Conservation (phyloP, 2,888 invertebrate species). For the Argyra leucocephala region DNA sequence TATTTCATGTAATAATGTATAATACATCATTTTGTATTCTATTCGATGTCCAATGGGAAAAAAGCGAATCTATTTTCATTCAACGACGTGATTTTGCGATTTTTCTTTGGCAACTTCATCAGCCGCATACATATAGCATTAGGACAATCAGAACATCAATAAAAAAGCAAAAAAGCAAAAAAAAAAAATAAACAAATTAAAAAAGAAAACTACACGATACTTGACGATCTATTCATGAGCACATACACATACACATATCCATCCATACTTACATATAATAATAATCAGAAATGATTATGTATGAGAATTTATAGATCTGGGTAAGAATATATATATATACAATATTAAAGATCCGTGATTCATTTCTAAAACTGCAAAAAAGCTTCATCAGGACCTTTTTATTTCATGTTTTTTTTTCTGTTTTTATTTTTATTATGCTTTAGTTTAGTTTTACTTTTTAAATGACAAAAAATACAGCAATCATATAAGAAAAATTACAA, state of each 20-base stretch:
- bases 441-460: not conserved
- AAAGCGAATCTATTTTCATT: not conserved
- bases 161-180: not conserved
- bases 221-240: not conserved
- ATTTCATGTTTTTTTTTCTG: not conserved
- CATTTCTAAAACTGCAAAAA: not conserved
- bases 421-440: no score
- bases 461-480: conserved; percentile 6
- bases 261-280: not conserved
- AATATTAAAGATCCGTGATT: not conserved
- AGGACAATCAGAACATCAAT: not conserved
- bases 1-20: not conserved
- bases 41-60: not conserved
- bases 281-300: not conserved
- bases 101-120: not conserved
- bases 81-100: conserved; percentile 2
- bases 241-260: not conserved
- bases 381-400: not conserved
- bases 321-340: no score
- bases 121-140: not conserved
- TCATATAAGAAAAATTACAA: not conserved
- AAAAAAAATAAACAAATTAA: not conserved
- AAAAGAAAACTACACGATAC: not conserved
- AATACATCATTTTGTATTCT: not conserved
- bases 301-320: not conserved